Evolutionary conservation across 2,888 invertebrate genomes (phyloP), one percentile per base, ranked within the genome.

Genomic region (Pimpla rufipes): DNA sequence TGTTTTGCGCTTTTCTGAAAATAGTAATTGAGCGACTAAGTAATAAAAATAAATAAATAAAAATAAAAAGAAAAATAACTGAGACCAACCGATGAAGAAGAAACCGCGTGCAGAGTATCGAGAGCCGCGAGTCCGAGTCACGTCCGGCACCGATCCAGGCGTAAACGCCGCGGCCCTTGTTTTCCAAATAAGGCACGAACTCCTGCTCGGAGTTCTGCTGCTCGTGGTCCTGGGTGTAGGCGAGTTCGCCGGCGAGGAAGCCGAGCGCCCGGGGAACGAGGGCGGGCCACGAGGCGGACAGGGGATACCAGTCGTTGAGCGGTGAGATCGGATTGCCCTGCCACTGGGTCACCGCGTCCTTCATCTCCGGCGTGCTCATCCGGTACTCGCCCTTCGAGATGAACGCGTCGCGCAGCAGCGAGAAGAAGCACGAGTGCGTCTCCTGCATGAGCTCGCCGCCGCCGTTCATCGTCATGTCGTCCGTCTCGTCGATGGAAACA

Each of bases 131-230:
- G 93, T 98, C 98, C 2, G 97, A 96, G 92, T 99, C 98, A 5
- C 98, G 95, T 0, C 98, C 98, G 6, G 98, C 98, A 1, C 98
- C 98, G 83, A 98, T 98, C 99, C 99, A 99, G 90, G 97, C 97
- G 93, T 97, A 98, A 89, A 95, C 94, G 91, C 95, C 91, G 11
- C 86, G 88, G 29, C 93, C 93, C 66, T 93, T 93, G 66, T 93
- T 93, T 79, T 93, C 93, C 11, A 93, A 84, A 71, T 93, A 93
- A 0, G 93, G 93, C n/a, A 93, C 93, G 3, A 93, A 87, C 42
- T 93, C 93, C 16, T 90, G 90, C 40, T 93, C 93, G 4, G 42
- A 45, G 67, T 92, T 91, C 11, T 87, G 83, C 66, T 87, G 85
- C 1, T 90, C 88, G 57, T 88, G 84, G 42, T 92, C 92, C 59